phyloP scores from a whole-genome alignment of 1,140 invertebrate genomes.

The Drosophila bifasciata region DNA sequence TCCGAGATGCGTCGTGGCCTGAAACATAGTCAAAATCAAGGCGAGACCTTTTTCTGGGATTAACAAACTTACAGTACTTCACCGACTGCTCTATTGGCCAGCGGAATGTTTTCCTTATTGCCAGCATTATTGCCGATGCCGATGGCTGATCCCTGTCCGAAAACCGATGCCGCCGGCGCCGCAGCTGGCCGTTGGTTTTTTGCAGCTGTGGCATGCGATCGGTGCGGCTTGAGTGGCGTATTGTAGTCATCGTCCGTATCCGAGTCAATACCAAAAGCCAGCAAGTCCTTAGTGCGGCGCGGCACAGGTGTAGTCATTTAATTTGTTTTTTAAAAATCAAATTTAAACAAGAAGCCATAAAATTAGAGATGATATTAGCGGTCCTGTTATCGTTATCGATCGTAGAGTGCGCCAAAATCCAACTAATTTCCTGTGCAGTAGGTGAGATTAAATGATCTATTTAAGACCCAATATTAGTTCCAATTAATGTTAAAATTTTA shows the following conservation, averaged over 20 bases:
- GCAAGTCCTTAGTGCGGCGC: conserved; percentile 70
- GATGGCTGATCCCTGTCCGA: conserved; percentile 10
- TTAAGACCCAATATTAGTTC: too few species aligned
- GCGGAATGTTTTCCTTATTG: background rate
- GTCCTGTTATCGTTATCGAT: too few species aligned
- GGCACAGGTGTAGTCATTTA: conserved; percentile 71
- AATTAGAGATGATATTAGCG: too few species aligned
- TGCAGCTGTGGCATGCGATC: conserved; percentile 1
- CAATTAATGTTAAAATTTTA: too few species aligned
- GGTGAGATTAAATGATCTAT: too few species aligned
- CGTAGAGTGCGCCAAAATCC: too few species aligned
- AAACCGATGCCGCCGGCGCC: conserved; percentile 7
- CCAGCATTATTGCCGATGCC: background rate
- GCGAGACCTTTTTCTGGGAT: too few species aligned
- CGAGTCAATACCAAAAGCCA: conserved; percentile 60
- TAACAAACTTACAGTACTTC: too few species aligned
- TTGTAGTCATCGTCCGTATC: conserved; percentile 73
- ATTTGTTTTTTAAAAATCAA: conserved; percentile 18
- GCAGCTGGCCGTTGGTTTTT: background rate
- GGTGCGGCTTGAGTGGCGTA: conserved; percentile 54
- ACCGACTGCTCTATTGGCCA: too few species aligned
- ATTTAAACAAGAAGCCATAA: background rate
- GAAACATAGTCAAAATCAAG: conserved; percentile 1
- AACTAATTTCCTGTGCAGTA: too few species aligned
- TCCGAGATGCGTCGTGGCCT: conserved; percentile 72